Percentiles rank a stretch among this genome's conserved stretches.
These are phyloP conservation scores for Pollenia griseotomentosa DNA, from an alignment of 2,888 invertebrate species.

Conservation along the genomic window DNA sequence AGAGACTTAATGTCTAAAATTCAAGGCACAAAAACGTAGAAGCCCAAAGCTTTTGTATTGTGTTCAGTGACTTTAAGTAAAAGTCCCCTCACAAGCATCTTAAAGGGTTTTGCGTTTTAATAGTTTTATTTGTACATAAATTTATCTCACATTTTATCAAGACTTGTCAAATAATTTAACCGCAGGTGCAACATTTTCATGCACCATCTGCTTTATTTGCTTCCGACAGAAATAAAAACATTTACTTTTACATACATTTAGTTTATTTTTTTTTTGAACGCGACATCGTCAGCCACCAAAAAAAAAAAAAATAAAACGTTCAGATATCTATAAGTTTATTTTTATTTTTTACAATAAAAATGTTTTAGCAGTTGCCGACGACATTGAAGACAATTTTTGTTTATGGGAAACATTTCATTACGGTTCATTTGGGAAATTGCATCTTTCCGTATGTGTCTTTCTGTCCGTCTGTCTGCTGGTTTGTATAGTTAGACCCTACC, in stretches of 20 bases:
- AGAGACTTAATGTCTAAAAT: no score
- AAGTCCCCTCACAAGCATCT: background rate
- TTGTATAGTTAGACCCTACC: slow-evolving; percentile 2
- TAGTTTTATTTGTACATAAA: background rate
- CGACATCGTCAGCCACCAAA: slow-evolving; percentile 39
- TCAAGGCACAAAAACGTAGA: no score
- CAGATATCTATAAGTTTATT: background rate
- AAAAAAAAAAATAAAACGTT: slow-evolving; percentile 34
- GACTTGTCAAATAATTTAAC: slow-evolving; percentile 60
- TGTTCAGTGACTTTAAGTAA: no score
- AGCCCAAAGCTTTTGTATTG: no score
- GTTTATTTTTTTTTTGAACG: slow-evolving; percentile 21
- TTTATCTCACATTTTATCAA: slow-evolving; percentile 51
- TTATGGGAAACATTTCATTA: slow-evolving; percentile 67
- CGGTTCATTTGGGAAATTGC: slow-evolving; percentile 72
- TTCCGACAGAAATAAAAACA: slow-evolving; percentile 1
- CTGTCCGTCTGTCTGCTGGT: slow-evolving; percentile 12
- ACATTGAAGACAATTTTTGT: slow-evolving; percentile 65
- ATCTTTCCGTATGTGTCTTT: slow-evolving; percentile 48
- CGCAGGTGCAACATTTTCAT: slow-evolving; percentile 54
- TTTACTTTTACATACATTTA: slow-evolving; percentile 10
- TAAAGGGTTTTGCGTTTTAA: background rate
- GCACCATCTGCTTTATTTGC: slow-evolving; percentile 7
- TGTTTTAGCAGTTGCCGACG: slow-evolving; percentile 58
- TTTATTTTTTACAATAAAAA: background rate